These are phyloP conservation scores for Dryobates pubescens DNA, from an alignment of 2,797 vertebrate genomes.

Conservation along the genomic window DNA sequence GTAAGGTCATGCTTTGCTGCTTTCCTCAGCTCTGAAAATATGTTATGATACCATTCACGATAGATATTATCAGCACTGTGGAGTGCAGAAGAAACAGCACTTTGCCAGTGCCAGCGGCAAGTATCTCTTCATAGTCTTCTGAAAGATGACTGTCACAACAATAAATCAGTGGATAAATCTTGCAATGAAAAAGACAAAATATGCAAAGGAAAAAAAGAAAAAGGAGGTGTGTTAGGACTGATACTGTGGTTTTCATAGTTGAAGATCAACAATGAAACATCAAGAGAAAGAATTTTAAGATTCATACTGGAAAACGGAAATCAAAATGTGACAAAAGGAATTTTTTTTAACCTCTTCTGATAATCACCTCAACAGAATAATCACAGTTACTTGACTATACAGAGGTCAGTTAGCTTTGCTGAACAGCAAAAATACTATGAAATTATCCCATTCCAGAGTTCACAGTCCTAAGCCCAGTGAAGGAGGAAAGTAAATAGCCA, in stretches of 20 bases:
- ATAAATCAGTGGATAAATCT: constrained; percentile 21
- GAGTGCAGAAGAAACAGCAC: background rate
- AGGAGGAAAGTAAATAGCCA: constrained; percentile 1
- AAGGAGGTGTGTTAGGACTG: background rate
- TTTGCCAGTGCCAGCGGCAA: constrained; percentile 28
- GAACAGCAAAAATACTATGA: background rate
- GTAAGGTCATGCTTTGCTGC: constrained; percentile 3
- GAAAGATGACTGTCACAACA: constrained; percentile 28
- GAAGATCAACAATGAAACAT: background rate
- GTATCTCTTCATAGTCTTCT: constrained; percentile 2
- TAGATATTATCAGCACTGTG: constrained; percentile 5
- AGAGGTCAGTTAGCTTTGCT: background rate
- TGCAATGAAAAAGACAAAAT: background rate
- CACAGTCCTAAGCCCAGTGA: background rate
- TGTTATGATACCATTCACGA: constrained; percentile 31
- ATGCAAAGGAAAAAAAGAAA: background rate
- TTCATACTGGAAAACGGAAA: background rate
- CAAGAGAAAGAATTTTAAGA: background rate
- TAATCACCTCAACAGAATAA: background rate
- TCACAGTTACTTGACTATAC: background rate
- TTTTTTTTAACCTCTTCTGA: background rate
- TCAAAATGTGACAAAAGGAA: background rate
- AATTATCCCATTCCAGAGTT: background rate
- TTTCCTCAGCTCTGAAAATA: constrained; percentile 5
- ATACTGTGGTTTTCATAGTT: background rate